Percentiles rank a stretch among this genome's conserved stretches.
These are phyloP conservation scores for Ivindomyrus marchei DNA, from an alignment of 2,113 vertebrate genomes.

Conservation along the genomic window DNA sequence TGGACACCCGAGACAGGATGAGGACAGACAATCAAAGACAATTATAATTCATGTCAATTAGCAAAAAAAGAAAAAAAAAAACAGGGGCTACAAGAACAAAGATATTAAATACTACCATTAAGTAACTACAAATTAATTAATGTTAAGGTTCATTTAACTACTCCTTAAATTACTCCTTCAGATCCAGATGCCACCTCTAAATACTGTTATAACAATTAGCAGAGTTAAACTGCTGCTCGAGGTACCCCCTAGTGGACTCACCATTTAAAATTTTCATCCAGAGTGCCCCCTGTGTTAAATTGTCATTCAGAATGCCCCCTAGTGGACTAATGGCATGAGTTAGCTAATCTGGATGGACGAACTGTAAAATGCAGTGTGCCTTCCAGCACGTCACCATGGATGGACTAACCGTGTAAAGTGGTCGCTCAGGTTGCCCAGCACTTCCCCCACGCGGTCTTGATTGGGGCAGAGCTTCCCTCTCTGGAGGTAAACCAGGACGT, in stretches of 20 bases:
- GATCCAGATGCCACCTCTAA: background rate
- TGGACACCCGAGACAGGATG: background rate
- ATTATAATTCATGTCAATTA: background rate
- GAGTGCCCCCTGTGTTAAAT: background rate
- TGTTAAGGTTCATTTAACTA: background rate
- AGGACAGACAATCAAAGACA: background rate
- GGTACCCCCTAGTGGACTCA: background rate
- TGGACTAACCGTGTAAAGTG: conserved; percentile 71
- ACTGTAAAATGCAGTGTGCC: background rate
- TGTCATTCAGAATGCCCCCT: background rate
- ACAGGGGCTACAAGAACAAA: background rate
- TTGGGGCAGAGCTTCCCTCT: conserved; percentile 51
- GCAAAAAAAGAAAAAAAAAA: background rate
- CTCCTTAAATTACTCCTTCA: background rate
- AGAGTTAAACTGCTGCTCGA: background rate
- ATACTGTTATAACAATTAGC: background rate
- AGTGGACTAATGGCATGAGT: background rate
- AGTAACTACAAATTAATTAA: background rate
- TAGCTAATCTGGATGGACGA: background rate
- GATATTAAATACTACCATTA: background rate
- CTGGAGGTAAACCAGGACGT: conserved; percentile 76
- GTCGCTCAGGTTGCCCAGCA: conserved; percentile 75
- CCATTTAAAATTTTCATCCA: background rate
- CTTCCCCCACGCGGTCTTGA: conserved; percentile 77
- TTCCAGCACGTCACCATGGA: background rate